phyloP scores from a whole-genome alignment of 2,113 vertebrate species.

The Neolamprologus devosi region DNA sequence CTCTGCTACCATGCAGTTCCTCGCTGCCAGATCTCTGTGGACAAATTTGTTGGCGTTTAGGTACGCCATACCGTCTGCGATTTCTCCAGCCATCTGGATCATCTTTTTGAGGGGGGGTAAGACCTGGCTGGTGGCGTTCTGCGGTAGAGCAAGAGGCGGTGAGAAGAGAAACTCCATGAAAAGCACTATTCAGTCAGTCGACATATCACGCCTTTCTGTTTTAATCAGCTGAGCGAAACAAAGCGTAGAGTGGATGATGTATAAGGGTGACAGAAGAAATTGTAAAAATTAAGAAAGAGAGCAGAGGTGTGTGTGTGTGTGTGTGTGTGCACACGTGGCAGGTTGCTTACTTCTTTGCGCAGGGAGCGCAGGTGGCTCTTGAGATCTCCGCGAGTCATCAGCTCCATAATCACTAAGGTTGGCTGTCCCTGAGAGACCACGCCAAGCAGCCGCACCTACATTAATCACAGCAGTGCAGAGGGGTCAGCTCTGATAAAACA shows the following conservation, averaged over 20 bases:
- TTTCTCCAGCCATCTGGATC: conserved; percentile 98
- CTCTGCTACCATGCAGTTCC: conserved; percentile 98
- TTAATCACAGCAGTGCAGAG: conserved; percentile 15
- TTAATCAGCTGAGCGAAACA: background rate
- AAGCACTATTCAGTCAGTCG: background rate
- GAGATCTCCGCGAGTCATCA: conserved; percentile 97
- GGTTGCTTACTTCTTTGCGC: conserved; percentile 80
- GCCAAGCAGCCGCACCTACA: conserved; percentile 89
- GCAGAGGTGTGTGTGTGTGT: background rate
- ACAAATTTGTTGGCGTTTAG: conserved; percentile 99
- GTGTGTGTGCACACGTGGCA: background rate
- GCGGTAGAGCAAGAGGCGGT: conserved; percentile 11
- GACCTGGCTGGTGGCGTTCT: conserved; percentile 79
- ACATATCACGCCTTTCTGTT: background rate
- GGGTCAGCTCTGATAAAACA: background rate
- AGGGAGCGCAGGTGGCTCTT: conserved; percentile 94
- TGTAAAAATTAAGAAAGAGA: background rate
- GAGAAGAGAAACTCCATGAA: background rate
- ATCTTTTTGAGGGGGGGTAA: conserved; percentile 96
- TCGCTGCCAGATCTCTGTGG: conserved; percentile 92
- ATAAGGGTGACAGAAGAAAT: background rate
- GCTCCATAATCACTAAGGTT: conserved; percentile 97
- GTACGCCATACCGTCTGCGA: conserved; percentile 96
- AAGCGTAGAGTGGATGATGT: background rate
- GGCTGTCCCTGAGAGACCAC: conserved; percentile 98